Evolutionary conservation across 2,113 vertebrate genomes (phyloP), one percentile per base, ranked within the genome.

Genomic region (Syngnathoides biaculeatus): DNA sequence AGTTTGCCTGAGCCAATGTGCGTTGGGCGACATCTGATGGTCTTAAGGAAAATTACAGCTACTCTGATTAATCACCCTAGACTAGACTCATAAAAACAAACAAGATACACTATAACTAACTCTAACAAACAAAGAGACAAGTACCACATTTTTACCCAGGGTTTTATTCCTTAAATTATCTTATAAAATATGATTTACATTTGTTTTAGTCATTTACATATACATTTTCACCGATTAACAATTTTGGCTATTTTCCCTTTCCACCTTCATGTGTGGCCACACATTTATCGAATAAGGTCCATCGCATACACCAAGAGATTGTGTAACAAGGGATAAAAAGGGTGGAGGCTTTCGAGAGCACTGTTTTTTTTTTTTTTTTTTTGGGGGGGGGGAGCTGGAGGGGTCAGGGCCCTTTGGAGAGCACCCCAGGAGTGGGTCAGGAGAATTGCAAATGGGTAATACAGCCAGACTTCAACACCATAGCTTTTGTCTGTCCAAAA

Each of bases 121-220:
- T 13, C 17, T 65, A 17, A 73, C 35, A 72, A 12, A 47, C 38
- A 65, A 76, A 24, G n/a, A 55, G 66, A 20, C 48, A 67, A 47
- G 47, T 30, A n/a, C 13, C 60, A 42, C 1, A 3, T 67, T 84
- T 84, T 84, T 38, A 72, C 82, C 43, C 74, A 89, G 79, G 83
- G 84, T 85, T 90, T 91, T 90, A 91, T 91, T 91, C 79, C 77
- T 89, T 81, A 86, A 91, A 89, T 90, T 90, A 91, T 88, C 87
- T 89, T 88, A 90, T 88, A 91, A 90, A 91, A 92, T 86, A 81
- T 89, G 84, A 90, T 89, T 89, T 87, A 90, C 60, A 67, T 89
- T 78, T 85, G 69, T 27, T 71, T 67, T 68, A 55, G 77, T 73
- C 71, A 67, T 65, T 73, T 80, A 71, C 73, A 66, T 60, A 68